Evolutionary conservation across 1,140 invertebrate species (phyloP), one percentile per base, ranked within the genome.

Genomic region (Brevipalpus yothersi): DNA sequence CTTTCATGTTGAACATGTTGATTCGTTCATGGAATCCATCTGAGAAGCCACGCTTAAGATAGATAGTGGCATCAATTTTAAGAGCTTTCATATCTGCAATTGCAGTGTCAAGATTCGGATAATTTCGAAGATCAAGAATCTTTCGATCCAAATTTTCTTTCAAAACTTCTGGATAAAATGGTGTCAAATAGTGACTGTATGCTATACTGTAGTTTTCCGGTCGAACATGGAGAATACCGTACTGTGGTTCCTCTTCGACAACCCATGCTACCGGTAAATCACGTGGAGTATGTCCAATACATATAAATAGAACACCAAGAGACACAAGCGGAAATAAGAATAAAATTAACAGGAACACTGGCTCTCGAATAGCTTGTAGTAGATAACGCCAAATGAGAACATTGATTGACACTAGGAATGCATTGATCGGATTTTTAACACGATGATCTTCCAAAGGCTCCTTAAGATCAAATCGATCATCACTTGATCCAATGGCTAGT

Each of bases 291-390:
- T 84, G 78, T 60, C 90, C 91, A 65, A 94, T 90, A 23, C 89
- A 86, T 63, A 91, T 69, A 71, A 88, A 94, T 75, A 95, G 94
- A 7, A 93, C 76, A 58, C 90, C 82, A 17, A 88, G 86, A 74
- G 92, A 86, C 71, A 86, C 80, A 4, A 89, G 82, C 41, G 89
- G 89, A 65, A 93, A 72, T 9, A 83, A 80, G 67, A 92, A 90
- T 66, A 92, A 86, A 72, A 93, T 92, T 42, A 72, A 54, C n/a
- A 72, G 58, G 59, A 72, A 17, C 0, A 41, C 45, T 3, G 45
- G 47, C 12, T 61, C 41, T n/a, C 63, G 49, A 39, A 23, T 58
- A 9, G 58, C 11, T 45, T 56, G 54, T 60, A 72, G 9, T 12
- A 57, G 23, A 21, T 57, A 57, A 11, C 41, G n/a, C 17, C 31